phyloP scores from a whole-genome alignment of 2,797 vertebrate genomes.

The Galagoides demidoff region DNA sequence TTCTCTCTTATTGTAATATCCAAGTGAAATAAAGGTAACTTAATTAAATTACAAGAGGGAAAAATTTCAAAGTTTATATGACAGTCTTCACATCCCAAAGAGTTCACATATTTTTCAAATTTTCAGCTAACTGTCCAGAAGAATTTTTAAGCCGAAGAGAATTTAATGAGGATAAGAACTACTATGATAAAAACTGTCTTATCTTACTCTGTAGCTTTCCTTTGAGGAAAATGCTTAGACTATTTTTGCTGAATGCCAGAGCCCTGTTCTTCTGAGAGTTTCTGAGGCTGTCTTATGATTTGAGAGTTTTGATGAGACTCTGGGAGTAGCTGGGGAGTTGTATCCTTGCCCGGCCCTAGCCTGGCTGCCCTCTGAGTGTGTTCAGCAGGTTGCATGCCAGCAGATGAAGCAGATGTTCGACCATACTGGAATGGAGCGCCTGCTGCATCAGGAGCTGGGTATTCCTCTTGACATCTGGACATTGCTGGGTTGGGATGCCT shows the following conservation, averaged over 20 bases:
- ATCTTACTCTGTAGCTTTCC: constrained; percentile 2
- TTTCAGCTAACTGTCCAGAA: constrained; percentile 33
- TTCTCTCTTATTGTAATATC: constrained; percentile 15
- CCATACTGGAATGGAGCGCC: constrained; percentile 95
- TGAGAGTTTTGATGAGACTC: constrained; percentile 51
- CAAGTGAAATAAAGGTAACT: constrained; percentile 43
- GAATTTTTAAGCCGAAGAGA: constrained; percentile 35
- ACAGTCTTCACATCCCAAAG: neutral
- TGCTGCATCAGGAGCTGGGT: constrained; percentile 93
- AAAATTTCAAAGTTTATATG: constrained; percentile 45
- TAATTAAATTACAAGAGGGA: constrained; percentile 59
- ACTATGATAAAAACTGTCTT: neutral
- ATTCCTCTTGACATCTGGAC: constrained; percentile 98
- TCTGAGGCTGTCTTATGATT: constrained; percentile 34
- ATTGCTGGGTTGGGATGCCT: constrained; percentile 92
- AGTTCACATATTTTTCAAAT: constrained; percentile 52
- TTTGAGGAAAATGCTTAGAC: constrained; percentile 42
- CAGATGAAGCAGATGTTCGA: constrained; percentile 97
- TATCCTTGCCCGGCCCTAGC: constrained; percentile 65
- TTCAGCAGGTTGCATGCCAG: constrained; percentile 92
- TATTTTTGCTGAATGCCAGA: neutral
- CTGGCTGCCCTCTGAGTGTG: constrained; percentile 45
- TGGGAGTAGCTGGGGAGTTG: constrained; percentile 37
- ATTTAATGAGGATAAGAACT: constrained; percentile 20
- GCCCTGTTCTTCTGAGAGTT: constrained; percentile 46